phyloP scores from a whole-genome alignment of 2,797 vertebrate genomes.

The Gadopsis marmoratus region DNA sequence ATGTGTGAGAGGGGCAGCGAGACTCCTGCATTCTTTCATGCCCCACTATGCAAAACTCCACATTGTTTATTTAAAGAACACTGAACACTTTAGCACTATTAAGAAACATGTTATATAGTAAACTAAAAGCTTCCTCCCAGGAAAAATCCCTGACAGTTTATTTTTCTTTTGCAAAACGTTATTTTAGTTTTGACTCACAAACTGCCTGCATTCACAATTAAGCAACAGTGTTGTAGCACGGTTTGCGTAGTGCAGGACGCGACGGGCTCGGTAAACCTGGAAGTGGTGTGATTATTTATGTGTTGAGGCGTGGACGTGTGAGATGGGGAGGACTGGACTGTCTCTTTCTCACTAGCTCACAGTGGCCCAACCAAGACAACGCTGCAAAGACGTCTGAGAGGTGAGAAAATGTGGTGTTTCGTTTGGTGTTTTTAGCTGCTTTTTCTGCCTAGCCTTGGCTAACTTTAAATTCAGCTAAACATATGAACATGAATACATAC shows the following conservation, averaged over 20 bases:
- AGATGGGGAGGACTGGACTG: slow-evolving; percentile 60
- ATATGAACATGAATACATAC: background rate
- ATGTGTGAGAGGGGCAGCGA: slow-evolving; percentile 92
- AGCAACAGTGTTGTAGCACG: slow-evolving; percentile 70
- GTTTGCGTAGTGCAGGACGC: slow-evolving; percentile 67
- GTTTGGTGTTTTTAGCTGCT: background rate
- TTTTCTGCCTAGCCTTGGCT: background rate
- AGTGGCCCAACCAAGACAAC: slow-evolving; percentile 30
- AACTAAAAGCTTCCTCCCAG: slow-evolving; percentile 92
- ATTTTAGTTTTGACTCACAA: slow-evolving; percentile 88
- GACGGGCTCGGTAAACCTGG: slow-evolving; percentile 82
- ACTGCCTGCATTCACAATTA: slow-evolving; percentile 81
- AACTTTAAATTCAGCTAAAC: slow-evolving; percentile 1
- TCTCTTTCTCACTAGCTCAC: slow-evolving; percentile 58
- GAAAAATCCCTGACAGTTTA: slow-evolving; percentile 90
- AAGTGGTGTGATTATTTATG: slow-evolving; percentile 83
- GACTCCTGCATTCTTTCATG: slow-evolving; percentile 95
- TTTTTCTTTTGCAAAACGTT: slow-evolving; percentile 87
- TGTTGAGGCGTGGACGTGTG: slow-evolving; percentile 61
- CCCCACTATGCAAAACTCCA: slow-evolving; percentile 92
- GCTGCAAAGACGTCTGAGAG: background rate
- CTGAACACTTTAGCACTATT: slow-evolving; percentile 95
- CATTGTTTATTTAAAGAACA: slow-evolving; percentile 97
- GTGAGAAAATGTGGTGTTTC: background rate
- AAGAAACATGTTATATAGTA: slow-evolving; percentile 95